Conservation (phyloP, 2,797 vertebrate genomes). For the Gymnodraco acuticeps region DNA sequence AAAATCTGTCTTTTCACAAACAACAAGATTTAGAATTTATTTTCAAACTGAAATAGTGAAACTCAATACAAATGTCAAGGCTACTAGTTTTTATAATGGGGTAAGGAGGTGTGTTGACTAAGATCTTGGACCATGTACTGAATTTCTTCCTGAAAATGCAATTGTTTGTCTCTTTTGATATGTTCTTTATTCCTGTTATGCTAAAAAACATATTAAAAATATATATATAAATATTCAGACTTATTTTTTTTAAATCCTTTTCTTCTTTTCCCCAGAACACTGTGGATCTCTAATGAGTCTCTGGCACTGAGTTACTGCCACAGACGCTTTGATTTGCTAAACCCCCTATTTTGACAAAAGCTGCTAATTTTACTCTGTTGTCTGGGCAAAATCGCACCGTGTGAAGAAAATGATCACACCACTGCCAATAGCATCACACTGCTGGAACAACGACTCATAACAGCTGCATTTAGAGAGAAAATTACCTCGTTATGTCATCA, state of each 20-base stretch:
- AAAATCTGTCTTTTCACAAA: background rate
- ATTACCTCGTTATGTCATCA: background rate
- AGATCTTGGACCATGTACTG: no score
- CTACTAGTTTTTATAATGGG: no score
- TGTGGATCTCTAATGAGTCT: constrained; percentile 19
- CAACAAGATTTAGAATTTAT: background rate
- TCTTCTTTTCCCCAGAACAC: constrained; percentile 7
- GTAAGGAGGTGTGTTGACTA: no score
- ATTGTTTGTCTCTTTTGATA: no score
- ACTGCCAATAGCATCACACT: constrained; percentile 6
- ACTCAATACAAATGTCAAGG: background rate
- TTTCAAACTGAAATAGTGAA: background rate
- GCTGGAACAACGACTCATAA: constrained; percentile 1
- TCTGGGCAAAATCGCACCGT: constrained; percentile 2
- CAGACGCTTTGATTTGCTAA: constrained; percentile 46
- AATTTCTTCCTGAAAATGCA: no score
- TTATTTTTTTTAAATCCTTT: background rate
- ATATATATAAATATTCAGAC: background rate
- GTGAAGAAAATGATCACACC: constrained; percentile 30
- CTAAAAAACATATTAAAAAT: no score
- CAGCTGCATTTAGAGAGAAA: background rate
- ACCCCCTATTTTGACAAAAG: constrained; percentile 20
- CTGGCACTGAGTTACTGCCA: background rate
- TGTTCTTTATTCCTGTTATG: no score
- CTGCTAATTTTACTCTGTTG: constrained; percentile 21